A percentile compares a stretch with the other conserved stretches of the same genome.
Evolutionary conservation across 1,140 invertebrate species (phyloP).

Genomic region (Drosophila saltans): DNA sequence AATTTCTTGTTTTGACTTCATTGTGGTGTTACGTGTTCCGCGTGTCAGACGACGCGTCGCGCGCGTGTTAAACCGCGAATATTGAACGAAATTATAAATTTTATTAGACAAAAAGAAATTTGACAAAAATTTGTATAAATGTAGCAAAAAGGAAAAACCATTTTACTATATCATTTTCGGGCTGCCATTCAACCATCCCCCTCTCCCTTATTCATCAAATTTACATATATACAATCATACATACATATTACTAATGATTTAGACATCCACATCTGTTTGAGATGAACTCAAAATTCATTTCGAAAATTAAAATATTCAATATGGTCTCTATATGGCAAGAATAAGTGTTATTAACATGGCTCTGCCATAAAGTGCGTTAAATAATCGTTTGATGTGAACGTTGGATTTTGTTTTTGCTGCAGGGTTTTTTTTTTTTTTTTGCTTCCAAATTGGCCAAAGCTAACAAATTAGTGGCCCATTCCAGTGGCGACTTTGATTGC

Average conservation of each 20-base stretch:
- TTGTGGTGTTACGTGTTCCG: constrained; percentile 83
- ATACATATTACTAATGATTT: constrained; percentile 12
- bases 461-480: constrained; percentile 1
- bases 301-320: background rate
- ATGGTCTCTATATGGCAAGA: background rate
- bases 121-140: constrained; percentile 26
- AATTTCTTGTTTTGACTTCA: constrained; percentile 66
- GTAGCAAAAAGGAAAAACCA: background rate
- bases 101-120: constrained; percentile 41
- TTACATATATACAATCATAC: constrained; percentile 8
- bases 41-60: constrained; percentile 80
- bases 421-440: background rate
- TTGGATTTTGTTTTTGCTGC: background rate
- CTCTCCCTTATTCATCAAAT: too few species aligned
- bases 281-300: background rate
- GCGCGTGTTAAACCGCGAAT: constrained; percentile 64
- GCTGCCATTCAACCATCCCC: constrained; percentile 12
- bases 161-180: background rate
- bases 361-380: background rate
- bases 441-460: background rate
- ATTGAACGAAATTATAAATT: constrained; percentile 47
- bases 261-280: constrained; percentile 1
- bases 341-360: background rate
- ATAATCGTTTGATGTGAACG: background rate
- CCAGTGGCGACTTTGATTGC: constrained; percentile 3